Base-by-base conservation (phyloP, 2,888 invertebrate species). In the Macroteleia sp. region DNA sequence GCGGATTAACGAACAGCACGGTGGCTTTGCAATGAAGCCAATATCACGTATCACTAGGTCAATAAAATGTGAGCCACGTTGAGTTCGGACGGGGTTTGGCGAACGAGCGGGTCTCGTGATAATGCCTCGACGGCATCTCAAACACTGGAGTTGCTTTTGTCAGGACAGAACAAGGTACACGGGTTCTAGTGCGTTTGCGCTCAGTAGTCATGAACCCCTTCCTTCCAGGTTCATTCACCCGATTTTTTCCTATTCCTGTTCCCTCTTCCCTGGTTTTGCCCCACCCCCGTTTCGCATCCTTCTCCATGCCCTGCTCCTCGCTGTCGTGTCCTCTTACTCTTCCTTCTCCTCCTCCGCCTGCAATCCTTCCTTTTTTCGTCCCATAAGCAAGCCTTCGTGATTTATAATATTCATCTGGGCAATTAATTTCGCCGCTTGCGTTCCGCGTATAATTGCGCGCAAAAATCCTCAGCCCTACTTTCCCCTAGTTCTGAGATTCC, bases 101-200 rank as follows among this genome's bases (percentile, higher is more conserved):
- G 61, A 46, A 28, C 54, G 52, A 25, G 22, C 52, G 36, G 41
- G 42, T 36, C 12, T 50, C 71, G 56, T 77, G 67, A 69, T 64
- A 69, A 77, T 73, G 64, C 77, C 73, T 69, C 73, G 69, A 69
- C 77, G 77, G 73, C 73, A 73, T 73, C 74, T 62, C 69, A 70
- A 74, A 78, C 74, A 78, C 78, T 78, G 78, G 64, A 78, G 78
- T 74, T 78, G 78, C 69, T 70, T 67, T 73, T 77, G 77, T 77
- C 71, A 74, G 74, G 64, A 78, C 73, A 74, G 74, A 69, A 73
- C 78, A 74, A 78, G 78, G 69, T 78, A 74, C 78, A 78, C 28
- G 74, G 78, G 54, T 78, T 62, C 73, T 69, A 71, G 73, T 78
- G 77, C 77, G 77, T 78, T 78, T 78, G 77, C 77, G 77, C 77